Conservation (phyloP, 2,888 invertebrate species). For the Acanthosepion esculentum region DNA sequence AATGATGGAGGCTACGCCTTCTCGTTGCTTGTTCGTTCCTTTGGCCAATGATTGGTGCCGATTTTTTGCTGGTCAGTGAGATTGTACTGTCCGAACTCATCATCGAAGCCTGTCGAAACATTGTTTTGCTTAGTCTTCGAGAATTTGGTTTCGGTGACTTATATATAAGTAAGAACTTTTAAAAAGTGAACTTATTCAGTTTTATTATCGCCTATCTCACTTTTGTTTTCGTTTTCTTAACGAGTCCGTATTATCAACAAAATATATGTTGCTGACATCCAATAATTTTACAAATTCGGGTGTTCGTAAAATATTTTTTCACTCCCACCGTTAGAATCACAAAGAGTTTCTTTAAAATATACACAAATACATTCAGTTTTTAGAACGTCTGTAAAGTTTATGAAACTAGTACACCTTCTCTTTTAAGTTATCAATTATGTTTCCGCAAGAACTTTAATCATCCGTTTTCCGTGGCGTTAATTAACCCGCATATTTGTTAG, state of each 20-base stretch:
- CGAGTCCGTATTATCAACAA: too few species aligned
- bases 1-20: background rate
- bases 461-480: background rate
- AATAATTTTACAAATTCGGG: too few species aligned
- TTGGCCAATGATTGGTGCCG: background rate
- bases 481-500: background rate
- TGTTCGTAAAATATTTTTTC: background rate
- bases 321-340: background rate
- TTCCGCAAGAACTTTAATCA: background rate
- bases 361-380: background rate
- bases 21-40: background rate
- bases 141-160: too few species aligned
- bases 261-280: too few species aligned
- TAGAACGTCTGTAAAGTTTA: background rate
- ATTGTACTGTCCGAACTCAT: background rate
- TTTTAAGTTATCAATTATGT: background rate
- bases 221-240: too few species aligned
- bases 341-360: background rate
- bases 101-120: conserved; percentile 23
- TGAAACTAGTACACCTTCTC: background rate
- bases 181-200: too few species aligned
- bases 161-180: background rate
- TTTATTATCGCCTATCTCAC: too few species aligned
- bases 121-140: background rate
- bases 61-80: background rate